Conservation (phyloP, 35 echinoderm and acorn worm genomes). For the Eucidaris tribuloides region DNA sequence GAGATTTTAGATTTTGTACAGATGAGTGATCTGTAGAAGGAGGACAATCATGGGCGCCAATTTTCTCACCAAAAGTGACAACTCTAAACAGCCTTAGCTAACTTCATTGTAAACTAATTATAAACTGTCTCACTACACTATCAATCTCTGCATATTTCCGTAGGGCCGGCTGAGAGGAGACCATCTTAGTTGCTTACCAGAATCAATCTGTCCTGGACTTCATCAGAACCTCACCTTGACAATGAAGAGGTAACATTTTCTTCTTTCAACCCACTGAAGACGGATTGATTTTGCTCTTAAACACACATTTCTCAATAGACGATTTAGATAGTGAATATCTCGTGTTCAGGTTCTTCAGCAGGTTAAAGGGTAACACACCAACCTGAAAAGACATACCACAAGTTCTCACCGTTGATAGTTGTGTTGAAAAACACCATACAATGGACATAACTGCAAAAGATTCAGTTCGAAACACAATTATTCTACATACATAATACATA, state of each 20-base stretch:
- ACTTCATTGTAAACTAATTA: neutral
- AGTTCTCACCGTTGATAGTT: too few species aligned
- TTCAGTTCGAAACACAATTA: too few species aligned
- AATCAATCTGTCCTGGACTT: conserved; percentile 75
- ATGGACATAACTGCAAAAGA: too few species aligned
- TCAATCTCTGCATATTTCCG: neutral
- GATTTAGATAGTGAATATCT: neutral
- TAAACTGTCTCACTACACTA: neutral
- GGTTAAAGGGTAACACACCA: neutral
- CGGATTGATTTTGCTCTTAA: too few species aligned
- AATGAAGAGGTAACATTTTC: conserved; percentile 47
- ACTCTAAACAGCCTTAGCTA: neutral
- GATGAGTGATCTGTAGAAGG: neutral
- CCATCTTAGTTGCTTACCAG: conserved; percentile 55
- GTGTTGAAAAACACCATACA: too few species aligned
- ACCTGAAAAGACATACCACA: too few species aligned
- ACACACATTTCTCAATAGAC: too few species aligned
- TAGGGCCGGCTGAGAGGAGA: conserved; percentile 48
- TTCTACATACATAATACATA: neutral
- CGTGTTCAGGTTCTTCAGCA: too few species aligned
- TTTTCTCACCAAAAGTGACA: neutral
- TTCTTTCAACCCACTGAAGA: too few species aligned
- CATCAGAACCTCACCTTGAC: conserved; percentile 51
- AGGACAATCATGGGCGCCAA: neutral
- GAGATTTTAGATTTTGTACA: neutral